Base-by-base conservation (phyloP, 2,113 vertebrate species). In the Ardeotis arabs region DNA sequence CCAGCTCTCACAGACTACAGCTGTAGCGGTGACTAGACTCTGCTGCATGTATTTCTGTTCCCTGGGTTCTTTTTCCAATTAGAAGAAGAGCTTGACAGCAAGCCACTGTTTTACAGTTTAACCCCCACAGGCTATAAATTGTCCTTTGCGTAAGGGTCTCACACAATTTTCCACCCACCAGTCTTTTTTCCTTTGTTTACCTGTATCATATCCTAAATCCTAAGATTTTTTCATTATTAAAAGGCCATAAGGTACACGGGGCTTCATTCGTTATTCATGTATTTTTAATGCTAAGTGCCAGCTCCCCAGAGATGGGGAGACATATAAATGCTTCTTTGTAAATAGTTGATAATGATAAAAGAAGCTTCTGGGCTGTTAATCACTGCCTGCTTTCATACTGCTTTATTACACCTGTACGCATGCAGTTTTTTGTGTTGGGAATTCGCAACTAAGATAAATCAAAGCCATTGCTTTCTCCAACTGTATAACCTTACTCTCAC, bases 271-370 rank as follows among this genome's bases (percentile, higher is more conserved):
- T 97, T 96, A 92, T 97, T 98, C 96, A 98, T 95, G 69, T 93
- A 97, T 98, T 96, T 98, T 98, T 98, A 93, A 98, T 97, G 96
- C 89, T 98, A 97, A 97, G 93, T 97, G 96, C 94, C 87, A 92
- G 94, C 41, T 97, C 94, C 89, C 96, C 75, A 95, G 94, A 94
- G 96, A 93, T 90, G 81, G 47, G 68, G 75, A 97, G 96, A 97
- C 96, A 93, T 96, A 97, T 95, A 98, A 97, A 98, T 88, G 93
- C 97, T 94, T 97, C 89, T 95, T 96, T 97, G 95, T 97, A 97
- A 97, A 96, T 94, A 96, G 96, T 86, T 96, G 94, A 93, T 97
- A 96, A 96, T 95, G 95, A 97, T 91, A 80, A 93, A 97, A 97
- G 91, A 96, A 97, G 89, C 86, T 95, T 95, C 78, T 89, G 83